Percentiles rank a stretch among this genome's conserved stretches.
Evolutionary conservation across 2,888 invertebrate genomes (phyloP).

Genomic region (Polietes domitor): DNA sequence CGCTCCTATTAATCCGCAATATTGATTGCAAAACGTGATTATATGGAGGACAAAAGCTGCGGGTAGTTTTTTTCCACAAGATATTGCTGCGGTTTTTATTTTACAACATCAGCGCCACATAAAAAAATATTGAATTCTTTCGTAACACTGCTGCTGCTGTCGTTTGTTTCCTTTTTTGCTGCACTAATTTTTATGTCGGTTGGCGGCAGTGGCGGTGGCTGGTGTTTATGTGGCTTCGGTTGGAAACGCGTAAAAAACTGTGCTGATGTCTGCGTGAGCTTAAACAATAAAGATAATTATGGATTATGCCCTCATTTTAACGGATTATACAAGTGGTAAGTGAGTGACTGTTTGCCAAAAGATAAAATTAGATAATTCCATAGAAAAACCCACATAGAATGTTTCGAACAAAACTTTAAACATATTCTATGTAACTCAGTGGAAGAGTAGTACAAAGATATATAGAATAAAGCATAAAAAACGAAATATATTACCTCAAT

Average conservation of each 20-base stretch:
- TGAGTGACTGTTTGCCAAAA: slow-evolving; percentile 14
- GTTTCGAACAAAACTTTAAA: too few relatives aligned
- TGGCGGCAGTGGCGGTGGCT: background rate
- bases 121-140: slow-evolving; percentile 21
- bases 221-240: background rate
- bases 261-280: slow-evolving; percentile 45
- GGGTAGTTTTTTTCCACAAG: background rate
- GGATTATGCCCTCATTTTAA: slow-evolving; percentile 71
- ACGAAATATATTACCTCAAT: too few relatives aligned
- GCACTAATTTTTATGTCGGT: slow-evolving; percentile 20
- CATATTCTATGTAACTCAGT: too few relatives aligned
- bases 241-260: background rate
- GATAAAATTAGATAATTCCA: slow-evolving; percentile 24
- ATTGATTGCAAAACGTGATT: slow-evolving; percentile 57
- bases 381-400: too few relatives aligned
- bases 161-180: background rate
- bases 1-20: slow-evolving; percentile 29
- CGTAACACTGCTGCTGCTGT: background rate
- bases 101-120: background rate
- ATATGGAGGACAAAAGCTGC: slow-evolving; percentile 33
- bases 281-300: slow-evolving; percentile 66
- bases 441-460: too few relatives aligned
- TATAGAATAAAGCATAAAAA: too few relatives aligned
- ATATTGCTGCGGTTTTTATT: slow-evolving; percentile 4
- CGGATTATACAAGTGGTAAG: slow-evolving; percentile 67